These are phyloP conservation scores for Napeogenes inachia DNA, from an alignment of 2,888 invertebrate genomes.

Conservation along the genomic window DNA sequence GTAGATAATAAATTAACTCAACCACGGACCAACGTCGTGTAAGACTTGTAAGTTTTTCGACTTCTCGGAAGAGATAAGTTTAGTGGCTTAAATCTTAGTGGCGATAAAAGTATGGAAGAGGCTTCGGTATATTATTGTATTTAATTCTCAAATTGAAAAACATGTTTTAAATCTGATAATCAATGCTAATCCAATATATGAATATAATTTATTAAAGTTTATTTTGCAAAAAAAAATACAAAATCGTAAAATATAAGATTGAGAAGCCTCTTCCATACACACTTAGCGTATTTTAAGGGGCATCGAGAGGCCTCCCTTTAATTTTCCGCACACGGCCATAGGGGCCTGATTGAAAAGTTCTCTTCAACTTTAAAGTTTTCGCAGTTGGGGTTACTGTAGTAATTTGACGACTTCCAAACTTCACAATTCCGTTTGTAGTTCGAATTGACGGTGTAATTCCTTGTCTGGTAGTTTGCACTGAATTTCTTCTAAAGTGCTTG, in stretches of 20 bases:
- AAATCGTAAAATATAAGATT: background rate
- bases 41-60: conserved; percentile 57
- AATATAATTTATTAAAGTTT: background rate
- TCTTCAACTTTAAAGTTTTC: conserved; percentile 46
- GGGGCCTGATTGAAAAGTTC: conserved; percentile 69
- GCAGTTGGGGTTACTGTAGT: conserved; percentile 36
- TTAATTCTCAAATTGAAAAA: too few species aligned
- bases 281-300: conserved; percentile 27
- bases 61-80: conserved; percentile 37
- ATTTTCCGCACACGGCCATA: conserved; percentile 43
- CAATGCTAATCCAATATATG: too few species aligned
- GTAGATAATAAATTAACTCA: conserved; percentile 60
- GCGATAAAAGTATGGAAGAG: conserved; percentile 32
- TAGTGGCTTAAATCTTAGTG: conserved; percentile 17
- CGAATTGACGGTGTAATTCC: conserved; percentile 12
- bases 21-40: conserved; percentile 35
- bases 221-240: background rate
- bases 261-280: conserved; percentile 11
- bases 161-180: too few species aligned
- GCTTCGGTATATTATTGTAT: background rate
- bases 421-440: conserved; percentile 32
- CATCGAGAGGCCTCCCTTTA: conserved; percentile 38
- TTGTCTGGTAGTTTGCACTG: conserved; percentile 13
- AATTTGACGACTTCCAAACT: conserved; percentile 32
- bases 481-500: conserved; percentile 1